phyloP scores from a whole-genome alignment of 2,797 vertebrate genomes.

The Neostethus bicornis region DNA sequence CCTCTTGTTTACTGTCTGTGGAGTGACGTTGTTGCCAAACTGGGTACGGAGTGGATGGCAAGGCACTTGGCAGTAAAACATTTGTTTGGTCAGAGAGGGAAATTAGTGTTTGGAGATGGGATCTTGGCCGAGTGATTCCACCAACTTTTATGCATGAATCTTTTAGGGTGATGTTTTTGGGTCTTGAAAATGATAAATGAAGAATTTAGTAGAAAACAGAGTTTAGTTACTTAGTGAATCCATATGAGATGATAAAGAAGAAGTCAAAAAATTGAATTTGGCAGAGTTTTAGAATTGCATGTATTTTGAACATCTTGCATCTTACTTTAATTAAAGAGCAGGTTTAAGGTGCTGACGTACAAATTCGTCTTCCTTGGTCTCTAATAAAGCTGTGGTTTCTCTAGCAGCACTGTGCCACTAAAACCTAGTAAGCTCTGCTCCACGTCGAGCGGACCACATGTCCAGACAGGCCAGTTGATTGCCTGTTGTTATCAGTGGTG shows the following conservation, averaged over 20 bases:
- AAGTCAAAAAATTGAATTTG: slow-evolving; percentile 10
- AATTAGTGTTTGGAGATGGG: slow-evolving; percentile 59
- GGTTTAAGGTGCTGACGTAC: slow-evolving; percentile 26
- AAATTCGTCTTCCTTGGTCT: slow-evolving; percentile 29
- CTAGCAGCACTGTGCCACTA: slow-evolving; percentile 49
- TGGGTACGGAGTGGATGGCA: slow-evolving; percentile 55
- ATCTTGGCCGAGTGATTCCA: slow-evolving; percentile 69
- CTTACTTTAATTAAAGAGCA: slow-evolving; percentile 12
- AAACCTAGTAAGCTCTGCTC: slow-evolving; percentile 64
- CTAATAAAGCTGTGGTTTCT: slow-evolving; percentile 57
- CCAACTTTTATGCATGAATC: slow-evolving; percentile 60
- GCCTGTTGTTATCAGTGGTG: slow-evolving; percentile 72
- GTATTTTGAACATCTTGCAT: slow-evolving; percentile 19
- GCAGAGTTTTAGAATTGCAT: slow-evolving; percentile 23
- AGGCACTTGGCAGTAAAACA: slow-evolving; percentile 44
- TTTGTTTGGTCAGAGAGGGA: slow-evolving; percentile 58
- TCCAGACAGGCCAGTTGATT: slow-evolving; percentile 75
- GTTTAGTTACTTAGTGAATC: slow-evolving; percentile 24
- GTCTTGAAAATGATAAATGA: slow-evolving; percentile 16
- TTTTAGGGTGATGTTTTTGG: slow-evolving; percentile 23
- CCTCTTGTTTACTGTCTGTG: slow-evolving; percentile 69
- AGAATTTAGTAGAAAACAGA: slow-evolving; percentile 11
- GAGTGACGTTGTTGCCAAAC: slow-evolving; percentile 68
- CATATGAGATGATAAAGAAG: too few species aligned
- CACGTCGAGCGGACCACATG: slow-evolving; percentile 54